These are phyloP conservation scores for Brachystomella parvula DNA, from an alignment of 1,140 invertebrate genomes.

Conservation along the genomic window DNA sequence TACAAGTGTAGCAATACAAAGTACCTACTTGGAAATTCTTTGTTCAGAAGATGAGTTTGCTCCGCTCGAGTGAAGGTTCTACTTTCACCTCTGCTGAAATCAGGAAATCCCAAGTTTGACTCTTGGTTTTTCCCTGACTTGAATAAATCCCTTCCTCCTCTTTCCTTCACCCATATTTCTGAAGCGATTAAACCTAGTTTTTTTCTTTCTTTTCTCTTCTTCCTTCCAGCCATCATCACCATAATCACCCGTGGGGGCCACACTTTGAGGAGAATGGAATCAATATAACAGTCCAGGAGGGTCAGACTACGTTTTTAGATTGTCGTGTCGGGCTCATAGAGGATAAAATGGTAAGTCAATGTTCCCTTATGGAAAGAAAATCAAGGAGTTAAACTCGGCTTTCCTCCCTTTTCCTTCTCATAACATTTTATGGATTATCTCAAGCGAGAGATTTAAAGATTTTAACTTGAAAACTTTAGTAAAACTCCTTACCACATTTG, in stretches of 20 bases:
- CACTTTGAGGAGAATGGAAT: conserved; percentile 61
- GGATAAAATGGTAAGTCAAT: conserved; percentile 49
- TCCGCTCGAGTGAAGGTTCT: no score
- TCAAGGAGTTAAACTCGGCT: no score
- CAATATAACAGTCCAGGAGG: conserved; percentile 49
- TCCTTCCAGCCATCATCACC: conserved; percentile 36
- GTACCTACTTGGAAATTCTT: no score
- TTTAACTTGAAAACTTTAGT: background rate
- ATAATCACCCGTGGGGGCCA: conserved; percentile 54
- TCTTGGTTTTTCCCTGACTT: no score
- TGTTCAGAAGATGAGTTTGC: no score
- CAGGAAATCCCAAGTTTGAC: no score
- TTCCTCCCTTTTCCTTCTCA: conserved; percentile 1
- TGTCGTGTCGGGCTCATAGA: conserved; percentile 51
- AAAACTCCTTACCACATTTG: background rate
- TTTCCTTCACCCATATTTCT: no score
- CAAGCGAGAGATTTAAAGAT: background rate
- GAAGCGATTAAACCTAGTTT: no score
- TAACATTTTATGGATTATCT: background rate
- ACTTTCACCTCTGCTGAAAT: no score
- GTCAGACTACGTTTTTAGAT: conserved; percentile 47
- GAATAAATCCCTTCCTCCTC: no score
- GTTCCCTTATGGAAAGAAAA: background rate
- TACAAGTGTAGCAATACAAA: no score
- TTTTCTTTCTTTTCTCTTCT: no score